Base-by-base conservation (phyloP, 2,888 invertebrate genomes). In the Trissolcus brochymenae region DNA sequence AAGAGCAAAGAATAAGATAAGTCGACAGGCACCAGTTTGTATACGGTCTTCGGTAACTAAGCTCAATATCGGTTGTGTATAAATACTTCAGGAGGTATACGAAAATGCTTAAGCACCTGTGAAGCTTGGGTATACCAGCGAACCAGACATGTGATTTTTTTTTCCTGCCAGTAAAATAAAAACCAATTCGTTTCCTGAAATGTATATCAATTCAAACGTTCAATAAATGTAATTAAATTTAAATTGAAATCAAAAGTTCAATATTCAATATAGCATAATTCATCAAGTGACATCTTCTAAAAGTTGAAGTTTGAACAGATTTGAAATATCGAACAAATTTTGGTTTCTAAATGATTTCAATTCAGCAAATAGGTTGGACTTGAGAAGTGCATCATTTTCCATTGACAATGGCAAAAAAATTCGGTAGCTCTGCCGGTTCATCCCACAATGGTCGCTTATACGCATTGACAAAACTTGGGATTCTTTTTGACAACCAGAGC, bases 391-490 rank as follows among this genome's bases (percentile, higher is more conserved):
- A 70, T 70, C 41, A 62, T 62, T 70, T 51, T 49, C 55, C 55
- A 35, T 0, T 51, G 56, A 61, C 40, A 70, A 70, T 70, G 56
- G 50, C 1, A 46, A 61, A 55, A 60, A 70, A 70, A 35, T 70
- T 61, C 70, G 61, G 70, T 70, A 70, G 70, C 70, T 56, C 46
- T 14, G 55, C 61, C 70, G 64, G 57, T 72, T 72, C 16, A 4
- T 4, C 2, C 13, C 46, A 72, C 59, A 72, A 72, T 64, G 43
- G 59, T 43, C 3, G 46, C 53, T 59, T 59, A 25, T 25, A 49
- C 57, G 57, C 51, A 72, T 64, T 71, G 71, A 71, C 71, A 62
- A 71, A 64, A 71, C 61, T 54, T 70, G 17, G 64, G 62, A 71
- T 71, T 71, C 71, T 53, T 71, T 17, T 14, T 51, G 57, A 70